Conservation (phyloP, 1,140 invertebrate species). For the Tenebrio molitor region DNA sequence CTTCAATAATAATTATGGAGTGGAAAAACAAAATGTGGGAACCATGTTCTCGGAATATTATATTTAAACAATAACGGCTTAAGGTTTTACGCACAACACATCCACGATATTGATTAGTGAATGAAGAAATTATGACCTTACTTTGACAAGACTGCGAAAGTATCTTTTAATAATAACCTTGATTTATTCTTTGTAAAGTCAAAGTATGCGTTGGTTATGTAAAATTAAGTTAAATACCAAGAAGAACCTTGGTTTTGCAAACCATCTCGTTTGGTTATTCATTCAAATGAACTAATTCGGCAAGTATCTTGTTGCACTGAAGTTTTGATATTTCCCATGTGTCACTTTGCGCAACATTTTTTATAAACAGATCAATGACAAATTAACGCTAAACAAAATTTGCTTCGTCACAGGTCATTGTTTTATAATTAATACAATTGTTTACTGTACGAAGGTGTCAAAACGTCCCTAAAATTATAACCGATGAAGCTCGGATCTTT, state of each 20-base stretch:
- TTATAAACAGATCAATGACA: background rate
- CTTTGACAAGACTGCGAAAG: conserved; percentile 25
- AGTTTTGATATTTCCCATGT: background rate
- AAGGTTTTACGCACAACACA: no score
- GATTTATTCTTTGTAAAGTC: conserved; percentile 23
- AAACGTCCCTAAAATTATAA: conserved; percentile 31
- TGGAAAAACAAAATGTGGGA: background rate
- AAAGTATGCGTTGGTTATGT: conserved; percentile 17
- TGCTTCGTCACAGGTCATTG: no score
- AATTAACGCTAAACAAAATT: no score
- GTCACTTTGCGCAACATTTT: background rate
- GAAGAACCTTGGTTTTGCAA: conserved; percentile 31
- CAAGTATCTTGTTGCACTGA: background rate
- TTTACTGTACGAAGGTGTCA: background rate
- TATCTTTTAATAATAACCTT: conserved; percentile 15
- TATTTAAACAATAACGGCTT: no score
- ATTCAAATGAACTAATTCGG: conserved; percentile 11
- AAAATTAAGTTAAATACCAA: conserved; percentile 17
- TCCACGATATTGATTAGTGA: conserved; percentile 5
- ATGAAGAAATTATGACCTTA: conserved; percentile 38
- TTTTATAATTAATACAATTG: background rate
- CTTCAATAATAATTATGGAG: conserved; percentile 24
- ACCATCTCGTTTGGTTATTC: background rate
- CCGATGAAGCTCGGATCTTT: conserved; percentile 48
- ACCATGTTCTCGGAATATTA: no score